Conservation (phyloP, 2,113 vertebrate species). For the Anhinga anhinga region DNA sequence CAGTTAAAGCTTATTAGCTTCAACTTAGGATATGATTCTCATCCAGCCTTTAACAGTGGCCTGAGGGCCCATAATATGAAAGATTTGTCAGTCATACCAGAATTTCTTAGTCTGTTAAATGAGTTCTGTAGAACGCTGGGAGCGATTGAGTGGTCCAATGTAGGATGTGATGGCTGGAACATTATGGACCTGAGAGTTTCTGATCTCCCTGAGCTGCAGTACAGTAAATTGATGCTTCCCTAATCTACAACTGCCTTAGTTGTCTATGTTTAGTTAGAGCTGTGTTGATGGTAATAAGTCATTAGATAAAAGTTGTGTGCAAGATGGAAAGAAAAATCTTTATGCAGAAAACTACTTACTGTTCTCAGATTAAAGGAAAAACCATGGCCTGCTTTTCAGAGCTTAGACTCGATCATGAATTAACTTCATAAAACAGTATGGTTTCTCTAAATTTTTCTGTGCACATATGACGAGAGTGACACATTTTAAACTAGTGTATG, state of each 20-base stretch:
- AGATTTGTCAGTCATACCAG: not conserved
- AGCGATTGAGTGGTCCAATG: not conserved
- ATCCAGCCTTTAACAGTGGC: not conserved
- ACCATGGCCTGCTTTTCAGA: not conserved
- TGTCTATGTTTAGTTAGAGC: not conserved
- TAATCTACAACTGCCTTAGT: not conserved
- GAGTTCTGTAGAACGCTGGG: not conserved
- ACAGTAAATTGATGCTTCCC: not conserved
- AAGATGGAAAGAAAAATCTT: not conserved
- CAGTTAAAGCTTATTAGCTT: not conserved
- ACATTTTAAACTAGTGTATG: not conserved
- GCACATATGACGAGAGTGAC: fast-evolving
- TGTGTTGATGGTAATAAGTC: not conserved
- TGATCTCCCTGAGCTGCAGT: not conserved
- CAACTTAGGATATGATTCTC: not conserved
- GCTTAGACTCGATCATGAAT: not conserved
- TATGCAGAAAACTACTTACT: not conserved
- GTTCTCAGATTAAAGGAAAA: not conserved
- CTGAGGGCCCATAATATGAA: not conserved
- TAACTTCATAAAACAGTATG: not conserved
- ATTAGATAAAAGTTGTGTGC: not conserved
- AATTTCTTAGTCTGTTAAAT: not conserved
- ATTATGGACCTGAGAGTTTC: not conserved
- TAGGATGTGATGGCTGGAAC: not conserved
- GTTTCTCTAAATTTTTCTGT: not conserved